Base-by-base conservation (phyloP, 35 echinoderm and acorn worm genomes). In the Heliocidaris tuberculata region DNA sequence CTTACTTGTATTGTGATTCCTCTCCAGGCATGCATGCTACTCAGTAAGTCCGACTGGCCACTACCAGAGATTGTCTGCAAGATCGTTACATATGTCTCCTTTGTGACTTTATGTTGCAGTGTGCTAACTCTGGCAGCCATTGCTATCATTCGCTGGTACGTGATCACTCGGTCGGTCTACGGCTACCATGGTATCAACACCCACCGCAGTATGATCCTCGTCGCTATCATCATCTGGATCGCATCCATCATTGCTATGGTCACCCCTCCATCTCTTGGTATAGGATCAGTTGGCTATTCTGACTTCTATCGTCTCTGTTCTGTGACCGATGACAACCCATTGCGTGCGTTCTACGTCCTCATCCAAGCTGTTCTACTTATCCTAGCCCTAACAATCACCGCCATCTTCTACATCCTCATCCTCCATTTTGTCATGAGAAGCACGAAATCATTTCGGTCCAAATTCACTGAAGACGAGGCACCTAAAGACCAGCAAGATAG, bases 101-200 rank as follows among this genome's bases (percentile, higher is more conserved):
- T 61, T 60, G 61, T 60, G 7, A 48, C 90, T 17, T 42, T 96
- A 10, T 88, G 94, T 6, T 94, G 96, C 49, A 96, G 96, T 56
- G 89, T 47, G 31, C 13, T 94, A 17, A 96, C 89, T 30, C 60
- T 96, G 27, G 56, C 94, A 6, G 61, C 85, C 48, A 96, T 96
- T 86, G 94, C 96, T 48, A 88, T 30, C 17, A 86, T 95, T 29
- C 93, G 96, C 4, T 94, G 94, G 86, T 54, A 95, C 24, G 94
- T 96, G 29, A 96, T 96, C 52, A 96, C 96, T 7, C 31, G 88
- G 2, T 96, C 96, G 17, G 89, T 59, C 31, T 60, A 94, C 47
- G 42, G 86, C 13, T 92, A 96, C 60, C 86, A 95, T 12, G 88
- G 94, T 9, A 32, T 96, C 31, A 95, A 95, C 88, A 86, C 86